Evolutionary conservation across 2,888 invertebrate genomes (phyloP).

Genomic region (Melanostoma scalare): DNA sequence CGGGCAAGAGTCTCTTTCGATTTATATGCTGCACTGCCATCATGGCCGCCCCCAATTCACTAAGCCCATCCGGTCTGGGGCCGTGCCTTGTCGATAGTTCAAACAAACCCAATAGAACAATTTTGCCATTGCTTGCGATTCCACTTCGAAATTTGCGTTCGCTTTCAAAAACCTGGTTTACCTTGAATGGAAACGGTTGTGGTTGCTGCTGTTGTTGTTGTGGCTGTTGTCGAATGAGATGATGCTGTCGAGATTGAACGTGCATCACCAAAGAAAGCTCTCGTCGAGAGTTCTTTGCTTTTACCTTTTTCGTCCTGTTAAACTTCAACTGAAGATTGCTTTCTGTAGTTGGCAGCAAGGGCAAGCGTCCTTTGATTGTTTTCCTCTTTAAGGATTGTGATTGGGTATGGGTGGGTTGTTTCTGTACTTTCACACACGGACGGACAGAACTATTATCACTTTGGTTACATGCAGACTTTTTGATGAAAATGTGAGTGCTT

Average conservation of each 20-base stretch:
- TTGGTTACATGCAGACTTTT: slow-evolving; percentile 57
- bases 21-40: slow-evolving; percentile 92
- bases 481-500: slow-evolving; percentile 17
- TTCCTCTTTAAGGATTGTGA: neutral
- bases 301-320: slow-evolving; percentile 55
- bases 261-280: slow-evolving; percentile 70
- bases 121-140: slow-evolving; percentile 82
- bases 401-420: slow-evolving; percentile 1
- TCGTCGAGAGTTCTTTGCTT: slow-evolving; percentile 63
- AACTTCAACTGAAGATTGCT: slow-evolving; percentile 56
- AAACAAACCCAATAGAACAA: slow-evolving; percentile 90
- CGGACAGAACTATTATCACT: slow-evolving; percentile 59
- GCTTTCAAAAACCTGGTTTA: slow-evolving; percentile 81
- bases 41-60: slow-evolving; percentile 90
- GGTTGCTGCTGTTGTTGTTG: slow-evolving; percentile 38
- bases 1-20: slow-evolving; percentile 85
- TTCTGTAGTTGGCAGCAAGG: slow-evolving; percentile 27
- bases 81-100: slow-evolving; percentile 88
- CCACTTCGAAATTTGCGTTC: slow-evolving; percentile 79
- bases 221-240: slow-evolving; percentile 26
- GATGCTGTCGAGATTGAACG: slow-evolving; percentile 48
- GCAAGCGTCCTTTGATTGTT: slow-evolving; percentile 37
- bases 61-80: slow-evolving; percentile 86
- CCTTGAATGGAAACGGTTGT: slow-evolving; percentile 78
- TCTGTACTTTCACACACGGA: slow-evolving; percentile 46